Base-by-base conservation (phyloP, 2,113 vertebrate species). In the Anoura caudifer region DNA sequence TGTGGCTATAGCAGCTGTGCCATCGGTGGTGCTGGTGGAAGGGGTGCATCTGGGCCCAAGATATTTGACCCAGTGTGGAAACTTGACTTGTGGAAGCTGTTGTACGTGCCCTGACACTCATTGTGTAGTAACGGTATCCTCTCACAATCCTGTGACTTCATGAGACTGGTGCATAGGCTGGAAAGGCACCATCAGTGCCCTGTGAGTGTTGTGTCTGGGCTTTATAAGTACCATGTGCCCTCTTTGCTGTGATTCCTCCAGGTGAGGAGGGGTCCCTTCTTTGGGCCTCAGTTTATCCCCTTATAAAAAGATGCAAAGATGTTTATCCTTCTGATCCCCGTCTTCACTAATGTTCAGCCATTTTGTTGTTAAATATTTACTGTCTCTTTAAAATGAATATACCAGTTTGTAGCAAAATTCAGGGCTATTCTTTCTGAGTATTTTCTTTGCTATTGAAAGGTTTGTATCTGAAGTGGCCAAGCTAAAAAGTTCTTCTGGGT, bases 31-130 rank as follows among this genome's bases (percentile, higher is more conserved):
- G 73, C 56, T 33, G n/a, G 47, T 72, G 41, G 59, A 73, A 86
- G 45, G 67, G 67, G 70, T 33, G 76, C 6, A 2, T 70, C 88
- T 97, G 85, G 84, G 52, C 61, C 61, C 50, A 92, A 94, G 92
- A 95, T 56, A 77, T 92, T 67, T 50, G 73, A 82, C 47, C n/a
- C 24, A 38, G 31, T 19, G n/a, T 90, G 72, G 93, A 88, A 95
- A 75, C 77, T n/a, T 67, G 69, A 20, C 77, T 90, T 0, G 1
- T 87, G 91, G 81, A 41, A 87, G 80, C 90, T 97, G 85, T 45
- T 50, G 76, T 43, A 61, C 28, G 16, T 96, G 41, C 36, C 33
- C 45, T 41, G 52, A 69, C 54, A 38, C 77, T 93, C 86, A 91
- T 75, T 86, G 70, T 54, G 28, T 94, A 86, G 82, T 90, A 88